phyloP scores from a whole-genome alignment of 2,888 invertebrate species.

The Rhopalosiphum nymphaeae region DNA sequence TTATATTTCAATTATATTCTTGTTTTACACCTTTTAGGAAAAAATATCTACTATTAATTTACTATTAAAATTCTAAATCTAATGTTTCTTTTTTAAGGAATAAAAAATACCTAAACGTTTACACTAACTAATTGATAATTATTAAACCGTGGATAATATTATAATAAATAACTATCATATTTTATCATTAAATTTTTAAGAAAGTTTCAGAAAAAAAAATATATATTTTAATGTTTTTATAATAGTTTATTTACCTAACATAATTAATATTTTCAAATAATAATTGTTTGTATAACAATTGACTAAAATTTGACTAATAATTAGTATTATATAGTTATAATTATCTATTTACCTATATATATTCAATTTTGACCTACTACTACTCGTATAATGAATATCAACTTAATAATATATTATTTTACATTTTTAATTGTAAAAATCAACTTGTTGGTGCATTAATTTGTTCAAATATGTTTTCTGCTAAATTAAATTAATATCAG shows the following conservation, averaged over 20 bases:
- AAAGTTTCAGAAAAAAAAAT: not conserved
- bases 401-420: not conserved
- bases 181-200: not conserved
- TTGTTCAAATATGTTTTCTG: not conserved
- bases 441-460: not conserved
- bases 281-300: not conserved
- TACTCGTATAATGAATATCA: not conserved
- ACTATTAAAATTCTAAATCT: not conserved
- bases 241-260: not conserved
- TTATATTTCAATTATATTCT: not conserved
- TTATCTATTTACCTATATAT: not conserved
- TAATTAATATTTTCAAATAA: not conserved
- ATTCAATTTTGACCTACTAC: not conserved
- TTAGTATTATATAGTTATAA: not conserved
- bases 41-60: not conserved
- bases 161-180: not conserved
- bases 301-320: not conserved
- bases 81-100: not conserved
- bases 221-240: not conserved
- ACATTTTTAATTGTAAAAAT: not conserved
- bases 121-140: not conserved
- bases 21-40: not conserved
- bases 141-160: not conserved
- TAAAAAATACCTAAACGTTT: not conserved
- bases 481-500: constrained; percentile 16